Conservation (phyloP, 2,888 invertebrate genomes). For the Microdon myrmicae region DNA sequence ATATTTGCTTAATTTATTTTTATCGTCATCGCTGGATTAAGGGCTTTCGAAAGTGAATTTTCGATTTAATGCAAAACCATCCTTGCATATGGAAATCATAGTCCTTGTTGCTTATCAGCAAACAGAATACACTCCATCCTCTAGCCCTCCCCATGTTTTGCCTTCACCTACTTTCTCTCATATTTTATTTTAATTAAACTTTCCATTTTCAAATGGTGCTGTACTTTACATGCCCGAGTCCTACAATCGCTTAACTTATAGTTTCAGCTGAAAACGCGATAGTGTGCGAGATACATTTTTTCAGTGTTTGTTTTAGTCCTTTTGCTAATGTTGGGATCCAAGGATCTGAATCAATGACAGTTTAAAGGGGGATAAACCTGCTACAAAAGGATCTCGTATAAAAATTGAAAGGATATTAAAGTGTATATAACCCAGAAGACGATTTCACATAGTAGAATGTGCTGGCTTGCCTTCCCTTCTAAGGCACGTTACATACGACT, state of each 20-base stretch:
- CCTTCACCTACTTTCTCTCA: not conserved
- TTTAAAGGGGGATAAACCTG: constrained; percentile 18
- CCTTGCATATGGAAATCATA: constrained; percentile 12
- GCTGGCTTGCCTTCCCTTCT: too few species aligned
- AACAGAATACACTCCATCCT: too few species aligned
- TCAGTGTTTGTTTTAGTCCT: constrained; percentile 17
- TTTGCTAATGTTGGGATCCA: constrained; percentile 11
- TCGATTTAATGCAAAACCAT: constrained; percentile 20
- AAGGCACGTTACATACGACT: too few species aligned
- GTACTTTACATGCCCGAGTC: not conserved
- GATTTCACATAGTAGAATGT: too few species aligned
- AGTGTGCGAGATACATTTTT: constrained; percentile 20
- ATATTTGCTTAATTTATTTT: constrained; percentile 20
- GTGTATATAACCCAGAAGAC: too few species aligned
- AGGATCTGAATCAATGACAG: constrained; percentile 40
- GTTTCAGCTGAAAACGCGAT: constrained; percentile 23
- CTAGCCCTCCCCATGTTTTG: too few species aligned
- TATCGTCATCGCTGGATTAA: constrained; percentile 14
- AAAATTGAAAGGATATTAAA: not conserved
- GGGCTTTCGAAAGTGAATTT: constrained; percentile 22
- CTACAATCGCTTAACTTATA: constrained; percentile 1
- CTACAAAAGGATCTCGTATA: not conserved
- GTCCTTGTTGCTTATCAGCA: constrained; percentile 1
- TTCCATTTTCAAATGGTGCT: constrained; percentile 25
- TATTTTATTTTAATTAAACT: constrained; percentile 36